Conservation (phyloP, 1,140 invertebrate genomes). For the Drosophila elegans region DNA sequence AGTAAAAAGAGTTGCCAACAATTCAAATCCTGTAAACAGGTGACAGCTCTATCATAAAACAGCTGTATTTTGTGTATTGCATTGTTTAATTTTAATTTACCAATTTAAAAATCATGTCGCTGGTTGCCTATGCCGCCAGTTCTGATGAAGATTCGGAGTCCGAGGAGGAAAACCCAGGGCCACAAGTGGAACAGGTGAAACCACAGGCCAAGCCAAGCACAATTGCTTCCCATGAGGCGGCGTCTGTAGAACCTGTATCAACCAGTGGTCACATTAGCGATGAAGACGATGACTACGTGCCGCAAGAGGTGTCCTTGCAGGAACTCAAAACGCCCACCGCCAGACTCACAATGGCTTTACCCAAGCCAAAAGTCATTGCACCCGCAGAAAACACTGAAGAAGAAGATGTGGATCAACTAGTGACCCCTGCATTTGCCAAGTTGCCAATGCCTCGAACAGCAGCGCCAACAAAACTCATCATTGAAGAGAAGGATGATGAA, state of each 20-base stretch:
- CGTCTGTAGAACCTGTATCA: background rate
- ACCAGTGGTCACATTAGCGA: constrained; percentile 73
- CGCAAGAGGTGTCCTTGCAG: constrained; percentile 60
- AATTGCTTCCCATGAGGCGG: background rate
- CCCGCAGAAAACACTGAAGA: background rate
- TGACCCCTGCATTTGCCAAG: constrained; percentile 62
- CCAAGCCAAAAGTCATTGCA: constrained; percentile 63
- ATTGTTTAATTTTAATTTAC: constrained; percentile 8
- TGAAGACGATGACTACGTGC: constrained; percentile 73
- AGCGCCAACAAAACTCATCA: background rate
- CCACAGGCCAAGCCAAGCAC: constrained; percentile 3
- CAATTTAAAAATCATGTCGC: constrained; percentile 60
- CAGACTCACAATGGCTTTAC: constrained; percentile 41
- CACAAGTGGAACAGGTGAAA: constrained; percentile 40
- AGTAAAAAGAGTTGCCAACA: background rate
- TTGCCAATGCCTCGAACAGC: constrained; percentile 61
- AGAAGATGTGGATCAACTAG: constrained; percentile 34
- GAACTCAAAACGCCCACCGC: constrained; percentile 22
- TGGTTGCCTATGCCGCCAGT: constrained; percentile 81
- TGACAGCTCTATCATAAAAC: constrained; percentile 11
- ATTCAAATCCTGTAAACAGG: background rate
- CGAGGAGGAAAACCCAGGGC: constrained; percentile 27
- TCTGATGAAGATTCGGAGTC: constrained; percentile 74
- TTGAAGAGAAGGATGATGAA: constrained; percentile 87
- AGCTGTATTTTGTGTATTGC: constrained; percentile 16